phyloP scores from a whole-genome alignment of 2,113 vertebrate species.

The Trichomycterus rosablanca region DNA sequence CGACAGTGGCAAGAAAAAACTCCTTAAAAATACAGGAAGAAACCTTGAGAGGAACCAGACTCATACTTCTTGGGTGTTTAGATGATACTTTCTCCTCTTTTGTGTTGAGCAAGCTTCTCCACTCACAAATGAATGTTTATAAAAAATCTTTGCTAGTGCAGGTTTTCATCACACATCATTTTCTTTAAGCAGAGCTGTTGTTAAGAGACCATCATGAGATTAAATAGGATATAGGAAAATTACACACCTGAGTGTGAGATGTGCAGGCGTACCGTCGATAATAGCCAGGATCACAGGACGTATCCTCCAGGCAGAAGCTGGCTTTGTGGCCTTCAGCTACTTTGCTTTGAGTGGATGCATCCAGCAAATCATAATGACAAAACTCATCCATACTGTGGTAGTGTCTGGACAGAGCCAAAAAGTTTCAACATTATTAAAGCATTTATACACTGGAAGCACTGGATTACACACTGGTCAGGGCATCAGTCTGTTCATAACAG shows the following conservation, averaged over 20 bases:
- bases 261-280: slow-evolving; percentile 90
- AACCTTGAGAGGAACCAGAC: too few species aligned
- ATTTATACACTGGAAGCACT: too few species aligned
- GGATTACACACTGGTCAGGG: too few species aligned
- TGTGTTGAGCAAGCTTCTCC: not conserved
- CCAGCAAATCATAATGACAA: slow-evolving; percentile 90
- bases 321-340: slow-evolving; percentile 98
- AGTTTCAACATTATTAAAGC: not conserved
- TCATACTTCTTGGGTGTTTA: too few species aligned
- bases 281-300: slow-evolving; percentile 92
- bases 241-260: slow-evolving; percentile 82
- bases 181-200: not conserved
- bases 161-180: not conserved
- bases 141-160: not conserved
- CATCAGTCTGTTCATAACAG: too few species aligned
- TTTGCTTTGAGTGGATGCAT: slow-evolving; percentile 68
- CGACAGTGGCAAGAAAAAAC: too few species aligned
- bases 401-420: slow-evolving; percentile 69
- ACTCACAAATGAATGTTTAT: not conserved
- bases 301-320: slow-evolving; percentile 95
- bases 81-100: not conserved
- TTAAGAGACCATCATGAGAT: not conserved
- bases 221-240: not conserved
- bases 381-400: slow-evolving; percentile 98
- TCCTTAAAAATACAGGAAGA: not conserved